Base-by-base conservation (phyloP, 2,113 vertebrate species). In the Xiphias gladius region DNA sequence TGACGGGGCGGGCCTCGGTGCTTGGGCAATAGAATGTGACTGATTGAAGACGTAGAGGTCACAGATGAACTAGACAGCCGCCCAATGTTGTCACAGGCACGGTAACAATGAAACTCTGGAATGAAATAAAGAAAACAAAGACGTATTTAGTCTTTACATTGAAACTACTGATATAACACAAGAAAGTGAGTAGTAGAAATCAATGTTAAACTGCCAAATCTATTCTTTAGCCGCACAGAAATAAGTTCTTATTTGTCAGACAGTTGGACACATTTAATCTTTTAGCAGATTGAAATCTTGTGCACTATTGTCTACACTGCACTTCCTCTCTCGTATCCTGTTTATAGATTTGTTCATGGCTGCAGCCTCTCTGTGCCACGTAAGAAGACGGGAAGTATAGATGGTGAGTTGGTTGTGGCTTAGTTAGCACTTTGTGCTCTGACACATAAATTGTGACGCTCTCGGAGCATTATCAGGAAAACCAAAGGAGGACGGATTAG, bases 11-110 rank as follows among this genome's bases (percentile, higher is more conserved):
- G 37, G 43, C 3, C 19, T 35, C 19, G 1, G 37, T 6, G 39
- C 22, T 64, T 24, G 11, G 11, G 50, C n/a, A 65, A 70, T 73
- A 69, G 77, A 62, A 87, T 73, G 22, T 13, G 61, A 76, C 24
- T 59, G 72, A 63, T 62, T 35, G 43, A 17, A 65, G 59, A 39
- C 17, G 5, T 12, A 1, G 41, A 13, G 10, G 32, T 24, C 20
- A 39, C 12, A 35, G 17, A 54, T 46, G 35, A 59, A 73, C 16
- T 8, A 13, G 28, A 14, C 43, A 8, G 32, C 7, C n/a, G 26
- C 11, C 7, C 7, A 11, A 30, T 37, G 64, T 10, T 74, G 65
- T 52, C 63, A 48, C 43, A 26, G 41, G 14, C 37, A 12, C 12
- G 41, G 12, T 43, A 13, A 13, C 41, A 1, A n/a, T 22, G 50